Conservation (phyloP, 2,797 vertebrate species). For the Melanotaenia boesemani region DNA sequence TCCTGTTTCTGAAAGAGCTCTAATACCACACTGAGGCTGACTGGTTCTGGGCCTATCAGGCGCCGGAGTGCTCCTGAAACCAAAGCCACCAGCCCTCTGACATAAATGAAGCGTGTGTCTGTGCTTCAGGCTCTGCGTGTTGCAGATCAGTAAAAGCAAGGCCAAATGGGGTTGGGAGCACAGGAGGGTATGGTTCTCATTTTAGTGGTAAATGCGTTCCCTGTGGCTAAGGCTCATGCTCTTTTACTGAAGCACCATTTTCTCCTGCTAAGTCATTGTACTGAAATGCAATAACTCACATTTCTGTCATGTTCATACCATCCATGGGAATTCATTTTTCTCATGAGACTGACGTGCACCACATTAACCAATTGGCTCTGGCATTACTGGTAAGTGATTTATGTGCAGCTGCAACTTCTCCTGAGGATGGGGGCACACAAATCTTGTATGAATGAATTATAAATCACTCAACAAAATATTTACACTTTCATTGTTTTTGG, state of each 20-base stretch:
- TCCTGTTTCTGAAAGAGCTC: slow-evolving; percentile 77
- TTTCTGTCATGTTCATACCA: slow-evolving; percentile 25
- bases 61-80: slow-evolving; percentile 66
- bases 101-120: slow-evolving; percentile 77
- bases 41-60: slow-evolving; percentile 60
- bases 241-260: slow-evolving; percentile 39
- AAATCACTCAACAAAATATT: slow-evolving; percentile 38
- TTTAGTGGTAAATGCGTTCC: slow-evolving; percentile 54
- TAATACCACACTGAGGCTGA: slow-evolving; percentile 67
- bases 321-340: slow-evolving; percentile 10
- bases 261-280: slow-evolving; percentile 29
- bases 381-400: slow-evolving; percentile 13
- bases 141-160: slow-evolving; percentile 62
- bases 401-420: slow-evolving; percentile 16
- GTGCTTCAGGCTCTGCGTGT: slow-evolving; percentile 49
- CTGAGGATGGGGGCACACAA: slow-evolving; percentile 19
- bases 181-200: slow-evolving; percentile 70
- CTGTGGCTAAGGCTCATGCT: slow-evolving; percentile 29
- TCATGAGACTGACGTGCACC: slow-evolving; percentile 14
- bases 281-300: slow-evolving; percentile 45
- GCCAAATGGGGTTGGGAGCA: slow-evolving; percentile 50
- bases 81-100: slow-evolving; percentile 69
- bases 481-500: slow-evolving; percentile 9
- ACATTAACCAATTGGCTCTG: slow-evolving; percentile 22
- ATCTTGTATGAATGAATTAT: slow-evolving; percentile 12